phyloP scores from a whole-genome alignment of 23 tunicate genomes.

The Trididemnum nubilum region DNA sequence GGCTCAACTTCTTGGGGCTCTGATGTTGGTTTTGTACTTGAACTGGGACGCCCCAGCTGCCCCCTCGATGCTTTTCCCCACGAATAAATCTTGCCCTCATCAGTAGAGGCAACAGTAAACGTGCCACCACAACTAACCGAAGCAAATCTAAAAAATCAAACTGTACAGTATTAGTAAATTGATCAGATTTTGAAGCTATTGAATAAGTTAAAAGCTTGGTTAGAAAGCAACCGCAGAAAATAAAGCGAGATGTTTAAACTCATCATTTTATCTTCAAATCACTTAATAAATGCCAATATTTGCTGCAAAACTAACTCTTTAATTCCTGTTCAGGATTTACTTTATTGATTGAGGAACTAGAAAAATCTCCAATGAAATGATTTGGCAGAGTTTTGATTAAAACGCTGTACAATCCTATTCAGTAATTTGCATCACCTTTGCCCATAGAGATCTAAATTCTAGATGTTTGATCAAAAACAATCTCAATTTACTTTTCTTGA shows the following conservation, averaged over 20 bases:
- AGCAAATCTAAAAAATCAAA: constrained; percentile 54
- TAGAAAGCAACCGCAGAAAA: neutral
- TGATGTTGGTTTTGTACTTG: constrained; percentile 25
- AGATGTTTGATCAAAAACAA: too few species aligned
- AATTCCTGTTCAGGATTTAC: too few species aligned
- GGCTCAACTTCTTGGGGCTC: constrained; percentile 63
- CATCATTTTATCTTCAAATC: too few species aligned
- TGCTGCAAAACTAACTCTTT: too few species aligned
- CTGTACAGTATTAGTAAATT: neutral
- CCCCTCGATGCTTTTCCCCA: constrained; percentile 95
- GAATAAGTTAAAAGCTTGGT: neutral
- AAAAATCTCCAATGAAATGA: too few species aligned
- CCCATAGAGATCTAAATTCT: too few species aligned
- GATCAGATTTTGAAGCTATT: neutral
- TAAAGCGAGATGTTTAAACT: too few species aligned
- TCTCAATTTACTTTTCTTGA: constrained; percentile 16
- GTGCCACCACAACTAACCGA: constrained; percentile 94
- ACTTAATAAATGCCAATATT: too few species aligned
- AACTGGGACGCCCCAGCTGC: constrained; percentile 76
- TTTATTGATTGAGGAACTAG: too few species aligned
- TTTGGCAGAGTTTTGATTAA: too few species aligned
- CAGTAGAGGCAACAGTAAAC: constrained; percentile 80
- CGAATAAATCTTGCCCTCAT: constrained; percentile 52
- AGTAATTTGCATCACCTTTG: too few species aligned
- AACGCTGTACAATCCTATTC: too few species aligned